Conservation (phyloP, 92 coral and sea anemone genomes). For the Blastomussa wellsi region DNA sequence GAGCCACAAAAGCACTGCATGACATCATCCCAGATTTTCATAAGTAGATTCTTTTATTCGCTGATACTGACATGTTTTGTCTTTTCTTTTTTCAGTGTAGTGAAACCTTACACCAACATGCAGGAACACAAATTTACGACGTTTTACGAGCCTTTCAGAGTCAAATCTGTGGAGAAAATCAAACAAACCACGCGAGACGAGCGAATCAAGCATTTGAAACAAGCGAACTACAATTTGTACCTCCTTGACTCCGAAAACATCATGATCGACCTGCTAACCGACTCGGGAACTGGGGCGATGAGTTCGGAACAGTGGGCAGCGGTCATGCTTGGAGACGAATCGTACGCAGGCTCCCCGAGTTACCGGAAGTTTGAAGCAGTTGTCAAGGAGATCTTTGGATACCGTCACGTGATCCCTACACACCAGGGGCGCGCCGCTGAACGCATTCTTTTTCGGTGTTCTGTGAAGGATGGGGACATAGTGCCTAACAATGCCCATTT, state of each 20-base stretch:
- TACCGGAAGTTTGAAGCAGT: conserved; percentile 66
- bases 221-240: conserved; percentile 68
- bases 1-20: neutral
- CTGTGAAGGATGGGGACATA: conserved; percentile 54
- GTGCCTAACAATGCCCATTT: conserved; percentile 82
- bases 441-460: conserved; percentile 65
- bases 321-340: conserved; percentile 76
- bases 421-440: conserved; percentile 89
- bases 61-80: neutral
- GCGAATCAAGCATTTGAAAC: conserved; percentile 51
- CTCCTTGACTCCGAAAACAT: conserved; percentile 67
- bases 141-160: conserved; percentile 69
- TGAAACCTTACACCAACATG: neutral
- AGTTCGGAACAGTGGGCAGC: conserved; percentile 82
- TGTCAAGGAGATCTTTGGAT: conserved; percentile 77
- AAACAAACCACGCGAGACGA: conserved; percentile 65
- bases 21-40: no score
- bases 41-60: no score
- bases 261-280: conserved; percentile 68
- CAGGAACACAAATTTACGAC: conserved; percentile 48
- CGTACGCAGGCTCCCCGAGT: conserved; percentile 85
- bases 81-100: conserved; percentile 7
- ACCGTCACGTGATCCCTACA: conserved; percentile 84
- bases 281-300: conserved; percentile 86
- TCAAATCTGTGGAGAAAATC: conserved; percentile 69